Evolutionary conservation across 2,888 invertebrate genomes (phyloP), one percentile per base, ranked within the genome.

Genomic region (Anarsia innoxiella): DNA sequence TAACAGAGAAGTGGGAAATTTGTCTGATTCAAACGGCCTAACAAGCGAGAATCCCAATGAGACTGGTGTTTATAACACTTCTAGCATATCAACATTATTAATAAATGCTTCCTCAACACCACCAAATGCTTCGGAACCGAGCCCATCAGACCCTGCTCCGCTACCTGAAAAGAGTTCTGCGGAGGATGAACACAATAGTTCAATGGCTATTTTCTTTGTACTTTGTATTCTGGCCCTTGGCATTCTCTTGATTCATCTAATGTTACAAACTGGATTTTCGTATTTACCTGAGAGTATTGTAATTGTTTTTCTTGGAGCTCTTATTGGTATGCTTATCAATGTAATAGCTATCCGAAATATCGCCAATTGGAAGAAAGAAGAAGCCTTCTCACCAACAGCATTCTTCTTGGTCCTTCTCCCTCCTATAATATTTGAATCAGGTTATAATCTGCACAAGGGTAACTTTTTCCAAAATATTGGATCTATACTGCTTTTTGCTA

Each of bases 381-480:
- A 99, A 77, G 96, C 97, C 0, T 97, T 99, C 66, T 97, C 97
- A 4, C 99, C 99, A 0, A 99, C 98, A 12, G 96, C 98, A 12
- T 99, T 99, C 74, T 99, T 99, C 66, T 87, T 99, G 36, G 94
- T 99, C 2, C 87, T 99, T 1, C 77, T 99, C 36, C 99, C 99
- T 6, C 99, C 99, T 1, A 99, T 99, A 38, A 99, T 99, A 56
- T 99, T 99, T 85, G 99, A 99, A 77, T 97, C 97, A 2, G 99
- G 99, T 2, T 99, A 99, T 69, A 99, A 99, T 86, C 87, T 99
- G 42, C 99, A 99, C 63, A 99, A 99, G 79, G 98, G 97, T 47
- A 94, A 95, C 61, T 95, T 94, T 61, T 95, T 94, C 61, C 97
- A 99, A 79, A 99, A 99, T 66, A 97, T 99, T 66, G 98, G 97